Conservation (phyloP, 2,888 invertebrate species). For the Amphipyra berbera region DNA sequence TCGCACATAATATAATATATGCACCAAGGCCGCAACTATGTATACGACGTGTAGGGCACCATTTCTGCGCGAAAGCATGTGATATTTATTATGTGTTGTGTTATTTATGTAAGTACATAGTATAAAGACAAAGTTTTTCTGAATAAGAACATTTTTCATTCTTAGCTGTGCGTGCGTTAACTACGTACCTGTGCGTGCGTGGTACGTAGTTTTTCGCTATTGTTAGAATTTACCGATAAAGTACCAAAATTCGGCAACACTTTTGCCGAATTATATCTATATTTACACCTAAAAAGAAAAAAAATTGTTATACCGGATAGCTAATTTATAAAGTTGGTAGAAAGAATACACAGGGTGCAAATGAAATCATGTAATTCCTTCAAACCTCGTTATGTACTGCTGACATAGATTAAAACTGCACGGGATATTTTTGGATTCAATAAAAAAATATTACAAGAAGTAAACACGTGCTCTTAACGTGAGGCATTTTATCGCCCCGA, state of each 20-base stretch:
- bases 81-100: slow-evolving; percentile 49
- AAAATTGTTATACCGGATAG: not conserved
- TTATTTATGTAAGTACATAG: slow-evolving; percentile 61
- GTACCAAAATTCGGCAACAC: slow-evolving; percentile 39
- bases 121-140: slow-evolving; percentile 66
- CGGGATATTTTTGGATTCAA: too few species aligned
- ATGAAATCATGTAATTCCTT: too few species aligned
- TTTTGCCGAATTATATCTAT: slow-evolving; percentile 7
- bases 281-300: slow-evolving; percentile 4
- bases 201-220: slow-evolving; percentile 66
- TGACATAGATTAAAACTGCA: too few species aligned
- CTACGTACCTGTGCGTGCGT: slow-evolving; percentile 67
- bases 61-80: slow-evolving; percentile 30
- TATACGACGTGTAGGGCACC: slow-evolving; percentile 28
- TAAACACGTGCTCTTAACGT: too few species aligned
- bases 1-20: slow-evolving; percentile 59
- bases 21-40: slow-evolving; percentile 41
- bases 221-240: slow-evolving; percentile 60
- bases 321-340: too few species aligned
- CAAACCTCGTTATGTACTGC: too few species aligned
- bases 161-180: slow-evolving; percentile 65
- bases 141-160: slow-evolving; percentile 69
- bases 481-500: too few species aligned
- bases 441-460: too few species aligned
- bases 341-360: too few species aligned